Evolutionary conservation across 2,113 vertebrate genomes (phyloP), one percentile per base, ranked within the genome.

Genomic region (Oreochromis niloticus): DNA sequence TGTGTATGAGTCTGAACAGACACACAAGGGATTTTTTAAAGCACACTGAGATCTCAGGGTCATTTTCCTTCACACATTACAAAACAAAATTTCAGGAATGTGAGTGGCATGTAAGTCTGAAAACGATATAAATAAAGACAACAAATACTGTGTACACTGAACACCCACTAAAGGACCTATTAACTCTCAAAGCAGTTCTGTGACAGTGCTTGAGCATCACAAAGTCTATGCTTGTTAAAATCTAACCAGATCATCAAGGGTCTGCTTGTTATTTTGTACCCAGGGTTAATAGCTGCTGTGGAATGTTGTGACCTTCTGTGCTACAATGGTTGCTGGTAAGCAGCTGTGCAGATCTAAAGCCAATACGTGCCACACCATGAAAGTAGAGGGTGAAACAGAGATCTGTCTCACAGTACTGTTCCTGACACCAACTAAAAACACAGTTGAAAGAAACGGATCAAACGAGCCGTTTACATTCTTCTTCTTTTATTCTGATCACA

Each of bases 201-300:
- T 80, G 43, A 43, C 36, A 73, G 80, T n/a, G 68, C 54, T 66
- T 36, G 24, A 81, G 48, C n/a, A 32, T 81, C 71, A 9, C 27
- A 73, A 41, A 85, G 78, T 71, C 27, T 87, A 16, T 84, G 30
- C 88, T 85, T 54, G 81, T 89, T 87, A 50, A 90, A 73, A 19
- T 80, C 39, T 68, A 57, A 73, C 43, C 39, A 41, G 11, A 81
- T 52, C 56, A 36, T 86, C 24, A 50, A 86, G 66, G 83, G 68
- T 68, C 14, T 80, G 52, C 88, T 94, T 39, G 39, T 92, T 90
- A 88, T 86, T 52, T 84, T 78, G 14, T 39, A 80, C 8, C 36
- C n/a, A 12, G 48, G 63, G 82, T 82, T 84, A 90, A 86, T 75
- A 50, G 84, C 85, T 73, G 57, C 83, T 24, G 19, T 1, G 2